Conservation (phyloP, 2,888 invertebrate species). For the Cataglyphis cursor region DNA sequence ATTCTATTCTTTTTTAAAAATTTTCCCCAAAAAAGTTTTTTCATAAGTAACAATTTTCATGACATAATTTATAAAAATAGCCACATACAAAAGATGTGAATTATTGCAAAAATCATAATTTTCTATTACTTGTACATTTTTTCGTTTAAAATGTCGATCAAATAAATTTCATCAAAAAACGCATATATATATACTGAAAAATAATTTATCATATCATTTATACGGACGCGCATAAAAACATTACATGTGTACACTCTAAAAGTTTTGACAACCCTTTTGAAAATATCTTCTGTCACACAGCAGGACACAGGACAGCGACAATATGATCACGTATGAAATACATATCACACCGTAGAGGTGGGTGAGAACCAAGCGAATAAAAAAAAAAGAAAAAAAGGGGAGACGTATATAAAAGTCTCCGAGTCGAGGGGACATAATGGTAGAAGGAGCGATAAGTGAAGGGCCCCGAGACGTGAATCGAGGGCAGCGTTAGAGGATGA, state of each 20-base stretch:
- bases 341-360: constrained; percentile 2
- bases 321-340: constrained; percentile 30
- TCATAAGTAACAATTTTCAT: too few relatives aligned
- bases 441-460: constrained; percentile 73
- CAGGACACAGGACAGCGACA: constrained; percentile 4
- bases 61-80: background rate
- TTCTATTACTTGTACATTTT: background rate
- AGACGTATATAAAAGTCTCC: constrained; percentile 61
- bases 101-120: background rate
- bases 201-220: background rate
- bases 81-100: background rate
- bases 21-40: too few relatives aligned
- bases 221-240: background rate
- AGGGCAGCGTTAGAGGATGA: constrained; percentile 71
- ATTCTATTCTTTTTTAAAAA: too few relatives aligned
- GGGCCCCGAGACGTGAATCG: constrained; percentile 77
- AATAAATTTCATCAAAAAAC: background rate
- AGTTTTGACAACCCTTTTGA: constrained; percentile 34
- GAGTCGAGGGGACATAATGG: constrained; percentile 55
- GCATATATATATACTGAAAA: background rate
- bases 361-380: constrained; percentile 41
- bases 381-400: constrained; percentile 46
- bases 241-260: background rate
- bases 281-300: constrained; percentile 25
- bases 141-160: background rate